Base-by-base conservation (phyloP, 2,113 vertebrate genomes). In the Proteles cristata region DNA sequence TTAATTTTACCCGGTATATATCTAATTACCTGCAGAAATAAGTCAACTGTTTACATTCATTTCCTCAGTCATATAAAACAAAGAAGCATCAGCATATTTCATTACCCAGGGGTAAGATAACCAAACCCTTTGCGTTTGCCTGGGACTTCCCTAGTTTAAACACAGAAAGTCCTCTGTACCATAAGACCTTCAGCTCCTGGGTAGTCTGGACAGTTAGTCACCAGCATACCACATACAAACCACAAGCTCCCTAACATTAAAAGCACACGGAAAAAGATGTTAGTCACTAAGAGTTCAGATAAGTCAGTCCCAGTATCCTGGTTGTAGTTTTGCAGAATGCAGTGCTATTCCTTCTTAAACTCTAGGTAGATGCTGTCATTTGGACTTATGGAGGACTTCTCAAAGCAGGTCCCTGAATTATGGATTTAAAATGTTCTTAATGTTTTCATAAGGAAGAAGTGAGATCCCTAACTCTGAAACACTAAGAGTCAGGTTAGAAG, bases 1-100 rank as follows among this genome's bases (percentile, higher is more conserved):
- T 90, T 90, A 66, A 45, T 48, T 95, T 94, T 96, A 39, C 58
- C 17, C 1, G 3, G 35, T 45, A 14, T 79, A 26, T 81, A 68
- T 85, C 58, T 96, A 31, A 80, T 88, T 80, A 45, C 11, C 50
- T 89, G 4, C 35, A 94, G 74, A 92, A 96, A 74, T 55, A 93
- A 87, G 81, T 55, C 31, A 90, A 50, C 31, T 74, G 28, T 19
- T 45, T 91, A 33, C 43, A 4, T 82, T 95, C 19, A 89, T 63
- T 66, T 88, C 21, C 39, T 23, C 43, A 77, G 28, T 90, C 76
- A 90, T 9, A 31, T 82, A 79, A 81, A 74, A 69, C 11, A 94
- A 90, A 79, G 91, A 89, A 39, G 4, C 28, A 58, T 16, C 19
- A 1, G 4, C 23, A 28, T 94, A 85, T 74, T 39, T 96, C 21